A percentile compares a stretch with the other conserved stretches of the same genome.
phyloP scores from a whole-genome alignment of 53 echinoderm and acorn worm species.

The Arbacia lixula region DNA sequence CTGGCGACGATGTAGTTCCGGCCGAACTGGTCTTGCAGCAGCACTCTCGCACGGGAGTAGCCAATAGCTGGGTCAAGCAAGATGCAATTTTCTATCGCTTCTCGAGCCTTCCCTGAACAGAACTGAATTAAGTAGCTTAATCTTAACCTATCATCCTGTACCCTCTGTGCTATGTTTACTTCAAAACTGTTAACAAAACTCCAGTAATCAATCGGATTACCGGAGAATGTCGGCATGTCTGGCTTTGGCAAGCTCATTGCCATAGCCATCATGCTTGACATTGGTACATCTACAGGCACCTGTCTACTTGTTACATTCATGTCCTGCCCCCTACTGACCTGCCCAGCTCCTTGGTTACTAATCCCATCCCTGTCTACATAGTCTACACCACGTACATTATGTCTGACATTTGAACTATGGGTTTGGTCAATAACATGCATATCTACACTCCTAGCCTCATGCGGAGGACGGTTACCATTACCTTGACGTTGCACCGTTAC shows the following conservation, averaged over 20 bases:
- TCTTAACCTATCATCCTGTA: conserved; percentile 34
- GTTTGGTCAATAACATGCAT: no score
- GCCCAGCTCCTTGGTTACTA: no score
- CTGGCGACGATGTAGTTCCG: conserved; percentile 60
- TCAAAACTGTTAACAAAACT: conserved; percentile 66
- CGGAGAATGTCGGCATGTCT: conserved; percentile 62
- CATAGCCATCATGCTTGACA: conserved; percentile 52
- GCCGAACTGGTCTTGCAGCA: conserved; percentile 74
- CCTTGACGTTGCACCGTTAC: no score
- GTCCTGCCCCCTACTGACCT: no score
- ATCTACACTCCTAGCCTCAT: no score
- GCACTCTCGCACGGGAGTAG: conserved; percentile 27
- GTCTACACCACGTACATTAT: no score
- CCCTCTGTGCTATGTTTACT: conserved; percentile 52
- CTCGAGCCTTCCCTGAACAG: conserved; percentile 58
- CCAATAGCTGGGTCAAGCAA: conserved; percentile 47
- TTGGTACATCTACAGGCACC: no score
- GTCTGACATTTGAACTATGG: no score
- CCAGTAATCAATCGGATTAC: conserved; percentile 74
- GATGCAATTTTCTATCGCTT: conserved; percentile 57
- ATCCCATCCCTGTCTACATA: no score
- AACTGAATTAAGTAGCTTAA: conserved; percentile 67
- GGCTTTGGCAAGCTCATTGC: conserved; percentile 75
- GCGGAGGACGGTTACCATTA: no score
- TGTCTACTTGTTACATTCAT: no score